Evolutionary conservation across 2,888 invertebrate species (phyloP), one percentile per base, ranked within the genome.

Genomic region (Nemotelus pantherinus): DNA sequence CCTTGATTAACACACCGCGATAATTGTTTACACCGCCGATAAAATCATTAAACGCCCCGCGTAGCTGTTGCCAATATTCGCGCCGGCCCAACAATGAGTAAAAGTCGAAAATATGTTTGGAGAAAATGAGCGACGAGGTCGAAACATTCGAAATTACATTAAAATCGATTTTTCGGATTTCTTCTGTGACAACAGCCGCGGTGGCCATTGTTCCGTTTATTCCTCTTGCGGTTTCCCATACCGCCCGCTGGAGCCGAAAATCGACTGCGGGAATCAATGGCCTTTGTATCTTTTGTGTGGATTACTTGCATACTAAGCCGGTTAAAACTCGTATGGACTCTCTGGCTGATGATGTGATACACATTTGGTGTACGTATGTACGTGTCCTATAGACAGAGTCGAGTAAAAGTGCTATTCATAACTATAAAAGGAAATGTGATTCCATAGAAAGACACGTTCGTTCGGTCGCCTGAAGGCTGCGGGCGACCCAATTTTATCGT

Each of bases 341-440:
- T 25, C 0, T 25, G 25, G 25, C 25, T 25, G 25, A 1, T 25
- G 25, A 25, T 25, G 25, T 25, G 25, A 25, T 25, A 25, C 57
- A 57, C 57, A 10, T 57, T 4, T 57, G 63, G 39, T 65, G 65
- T 50, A 50, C 9, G 50, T 50, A 50, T 50, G 5, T 5, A 9
- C n/a, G 44, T 63, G 47, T 65, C 45, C 10, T 65, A 45, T 9
- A 25, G 25, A 25, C 25, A 25, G 63, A 63, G 44, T 41, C 3
- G 47, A 65, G 65, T 65, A 65, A 65, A 65, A 65, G 65, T 65
- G 65, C 47, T 65, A 10, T 45, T 47, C 65, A 47, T 65, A 47
- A 6, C 65, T 43, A 10, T 45, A 65, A 45, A 65, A 45, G 65
- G 65, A 65, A 10, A 65, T 47, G 25, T n/a, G 45, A 44, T 7